phyloP scores from a whole-genome alignment of 2,797 vertebrate species.

The Gallinago stenura region DNA sequence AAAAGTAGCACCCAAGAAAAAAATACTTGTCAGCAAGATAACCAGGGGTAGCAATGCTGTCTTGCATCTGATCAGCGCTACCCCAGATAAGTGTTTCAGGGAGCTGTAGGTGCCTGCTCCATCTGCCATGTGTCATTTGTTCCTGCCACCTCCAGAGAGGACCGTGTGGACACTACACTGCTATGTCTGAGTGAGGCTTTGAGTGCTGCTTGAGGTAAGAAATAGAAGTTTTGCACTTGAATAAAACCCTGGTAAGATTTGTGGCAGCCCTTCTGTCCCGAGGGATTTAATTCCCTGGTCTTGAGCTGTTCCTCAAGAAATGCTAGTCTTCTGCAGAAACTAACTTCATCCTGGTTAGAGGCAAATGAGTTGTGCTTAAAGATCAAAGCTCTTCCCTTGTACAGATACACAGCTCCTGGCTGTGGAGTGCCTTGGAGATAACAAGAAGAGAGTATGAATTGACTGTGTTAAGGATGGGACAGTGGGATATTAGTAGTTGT shows the following conservation, averaged over 20 bases:
- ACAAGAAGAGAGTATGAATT: not conserved
- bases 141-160: not conserved
- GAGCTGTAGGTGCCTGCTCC: not conserved
- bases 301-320: not conserved
- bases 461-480: not conserved
- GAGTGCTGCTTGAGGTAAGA: not conserved
- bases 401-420: not conserved
- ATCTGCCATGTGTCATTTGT: rapidly evolving
- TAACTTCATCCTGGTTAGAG: not conserved
- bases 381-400: not conserved
- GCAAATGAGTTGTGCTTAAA: not conserved
- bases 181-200: not conserved
- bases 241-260: not conserved
- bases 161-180: not conserved
- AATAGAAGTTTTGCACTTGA: not conserved
- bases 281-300: not conserved
- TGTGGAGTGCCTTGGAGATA: rapidly evolving
- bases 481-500: not conserved
- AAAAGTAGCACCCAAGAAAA: not conserved
- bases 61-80: not conserved
- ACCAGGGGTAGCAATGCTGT: not conserved
- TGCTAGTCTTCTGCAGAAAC: not conserved
- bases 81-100: not conserved
- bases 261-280: not conserved
- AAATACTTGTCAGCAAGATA: not conserved